phyloP scores from a whole-genome alignment of 2,113 vertebrate species.

The Prunella fulvescens region DNA sequence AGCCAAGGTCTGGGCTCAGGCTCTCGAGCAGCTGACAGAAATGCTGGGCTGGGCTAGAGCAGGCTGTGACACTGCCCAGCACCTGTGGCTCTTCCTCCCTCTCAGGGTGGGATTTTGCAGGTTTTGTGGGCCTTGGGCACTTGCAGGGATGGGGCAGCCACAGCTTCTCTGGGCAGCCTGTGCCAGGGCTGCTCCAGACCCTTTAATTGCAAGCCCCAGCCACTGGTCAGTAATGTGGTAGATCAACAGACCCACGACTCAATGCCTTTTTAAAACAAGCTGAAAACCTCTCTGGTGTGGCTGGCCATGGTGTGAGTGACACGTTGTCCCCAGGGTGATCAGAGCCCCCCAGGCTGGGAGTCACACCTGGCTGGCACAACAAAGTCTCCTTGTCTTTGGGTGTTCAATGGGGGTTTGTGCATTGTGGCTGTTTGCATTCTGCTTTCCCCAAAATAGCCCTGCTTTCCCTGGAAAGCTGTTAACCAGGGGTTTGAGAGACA shows the following conservation, averaged over 20 bases:
- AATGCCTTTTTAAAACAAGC: accelerated
- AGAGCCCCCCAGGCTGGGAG: conserved; percentile 16
- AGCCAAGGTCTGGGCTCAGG: background rate
- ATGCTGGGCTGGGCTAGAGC: background rate
- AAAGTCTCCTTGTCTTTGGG: conserved; percentile 52
- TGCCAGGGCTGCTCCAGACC: background rate
- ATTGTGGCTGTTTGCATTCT: background rate
- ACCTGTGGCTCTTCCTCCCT: background rate
- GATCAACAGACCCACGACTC: background rate
- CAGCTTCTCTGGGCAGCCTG: background rate
- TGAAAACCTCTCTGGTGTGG: background rate
- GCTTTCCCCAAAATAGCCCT: background rate
- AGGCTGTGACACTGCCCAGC: background rate
- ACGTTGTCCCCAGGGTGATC: conserved; percentile 44
- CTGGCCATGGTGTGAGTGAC: background rate
- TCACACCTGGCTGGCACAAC: conserved; percentile 43
- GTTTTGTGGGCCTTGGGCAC: background rate
- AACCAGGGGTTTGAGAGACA: background rate
- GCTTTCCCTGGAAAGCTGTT: background rate
- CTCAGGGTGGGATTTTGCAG: background rate
- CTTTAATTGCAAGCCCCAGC: background rate
- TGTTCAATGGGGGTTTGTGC: background rate
- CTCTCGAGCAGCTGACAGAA: background rate
- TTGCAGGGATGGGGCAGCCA: background rate
- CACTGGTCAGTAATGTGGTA: background rate